These are phyloP conservation scores for Alfaro cultratus DNA, from an alignment of 2,797 vertebrate genomes.

Conservation along the genomic window DNA sequence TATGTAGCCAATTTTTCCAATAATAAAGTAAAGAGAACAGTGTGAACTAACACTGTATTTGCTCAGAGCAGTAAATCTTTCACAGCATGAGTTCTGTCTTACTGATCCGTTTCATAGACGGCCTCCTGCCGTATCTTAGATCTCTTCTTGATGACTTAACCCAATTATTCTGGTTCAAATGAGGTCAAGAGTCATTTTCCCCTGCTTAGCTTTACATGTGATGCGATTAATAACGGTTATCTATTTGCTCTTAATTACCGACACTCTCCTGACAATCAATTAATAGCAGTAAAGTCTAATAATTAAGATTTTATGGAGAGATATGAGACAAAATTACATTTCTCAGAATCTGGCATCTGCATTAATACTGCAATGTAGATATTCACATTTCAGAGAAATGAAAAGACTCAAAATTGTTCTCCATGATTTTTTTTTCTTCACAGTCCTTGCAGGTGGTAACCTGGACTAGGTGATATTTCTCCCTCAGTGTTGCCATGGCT, in stretches of 20 bases:
- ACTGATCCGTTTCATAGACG: conserved; percentile 2
- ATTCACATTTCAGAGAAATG: not conserved
- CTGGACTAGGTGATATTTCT: not conserved
- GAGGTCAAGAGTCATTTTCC: conserved; percentile 43
- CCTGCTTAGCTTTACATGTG: conserved; percentile 28
- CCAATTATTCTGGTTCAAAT: conserved; percentile 44
- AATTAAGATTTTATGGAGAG: conserved; percentile 11
- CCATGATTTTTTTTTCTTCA: not conserved
- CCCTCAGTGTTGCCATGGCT: not conserved
- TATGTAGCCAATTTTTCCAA: not conserved
- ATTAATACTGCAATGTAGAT: not conserved
- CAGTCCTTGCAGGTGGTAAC: not conserved
- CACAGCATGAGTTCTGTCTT: not conserved
- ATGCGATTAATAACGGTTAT: conserved; percentile 60
- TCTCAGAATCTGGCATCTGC: not conserved
- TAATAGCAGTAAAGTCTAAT: not conserved
- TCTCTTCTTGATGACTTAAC: conserved; percentile 43
- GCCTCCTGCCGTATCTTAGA: conserved; percentile 4
- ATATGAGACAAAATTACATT: not conserved
- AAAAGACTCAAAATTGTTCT: not conserved
- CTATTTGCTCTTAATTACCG: conserved; percentile 29
- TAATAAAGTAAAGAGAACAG: not conserved
- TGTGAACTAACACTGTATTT: not conserved
- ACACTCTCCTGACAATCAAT: conserved; percentile 10
- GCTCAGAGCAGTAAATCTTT: not conserved